Evolutionary conservation across 2,113 vertebrate genomes (phyloP), one percentile per base, ranked within the genome.

Genomic region (Lynx canadensis): DNA sequence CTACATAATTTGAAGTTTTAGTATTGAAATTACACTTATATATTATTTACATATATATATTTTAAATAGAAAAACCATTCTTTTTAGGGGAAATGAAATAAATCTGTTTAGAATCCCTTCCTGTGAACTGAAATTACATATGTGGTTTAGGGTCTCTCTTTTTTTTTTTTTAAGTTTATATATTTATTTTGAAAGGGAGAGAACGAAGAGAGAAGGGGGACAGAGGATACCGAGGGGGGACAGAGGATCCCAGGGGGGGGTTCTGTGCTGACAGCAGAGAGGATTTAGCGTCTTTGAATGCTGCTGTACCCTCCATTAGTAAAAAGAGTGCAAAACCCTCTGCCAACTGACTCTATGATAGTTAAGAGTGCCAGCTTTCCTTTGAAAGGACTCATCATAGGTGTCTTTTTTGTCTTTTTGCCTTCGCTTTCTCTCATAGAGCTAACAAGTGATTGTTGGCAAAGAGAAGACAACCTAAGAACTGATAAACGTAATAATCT

Each of bases 1-100:
- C 50, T 92, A 16, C 57, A 15, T 45, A 81, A 38, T 69, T 83
- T 94, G 65, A 96, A 86, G 73, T 97, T 92, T 93, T 95, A 60
- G 29, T 60, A 84, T 88, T 83, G 31, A 90, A 95, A 68, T 33
- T 92, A 0, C 29, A 69, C 52, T 92, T 31, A 68, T 15, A 25
- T 91, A 41, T 82, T 45, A 38, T 65, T 86, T 94, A 48, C 9
- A 4, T 84, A 55, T 52, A 29, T 48, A 38, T 92, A 3, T 94
- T 68, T 87, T 21, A 41, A 96, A 86, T 74, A 63, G 31, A 1
- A 27, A 91, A 92, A 57, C 36, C 50, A 33, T 27, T 87, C 88
- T 74, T 93, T 86, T 63, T 81, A 88, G 86, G 6, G 19, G 89
- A 93, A 90, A 27, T 33, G 94, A 95, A 80, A 78, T 85, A 94